Conservation (phyloP, 2,113 vertebrate genomes). For the Proteles cristata region DNA sequence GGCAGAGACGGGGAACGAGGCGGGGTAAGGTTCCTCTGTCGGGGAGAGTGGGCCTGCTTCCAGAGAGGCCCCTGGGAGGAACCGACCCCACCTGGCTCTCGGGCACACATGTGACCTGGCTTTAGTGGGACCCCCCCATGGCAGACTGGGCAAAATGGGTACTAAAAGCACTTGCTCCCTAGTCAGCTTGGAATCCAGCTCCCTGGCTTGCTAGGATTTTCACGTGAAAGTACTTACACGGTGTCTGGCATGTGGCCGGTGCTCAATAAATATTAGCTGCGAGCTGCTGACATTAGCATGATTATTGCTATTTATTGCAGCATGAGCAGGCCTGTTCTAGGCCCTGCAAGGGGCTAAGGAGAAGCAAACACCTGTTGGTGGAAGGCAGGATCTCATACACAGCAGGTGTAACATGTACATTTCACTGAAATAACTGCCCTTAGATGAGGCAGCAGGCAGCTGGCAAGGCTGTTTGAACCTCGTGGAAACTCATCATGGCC, state of each 20-base stretch:
- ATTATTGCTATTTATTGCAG: no score
- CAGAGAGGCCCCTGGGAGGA: fast-evolving
- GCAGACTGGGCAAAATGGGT: fast-evolving
- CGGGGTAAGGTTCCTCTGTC: fast-evolving
- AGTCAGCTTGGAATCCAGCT: no score
- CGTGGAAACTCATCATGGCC: background rate
- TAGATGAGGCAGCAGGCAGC: background rate
- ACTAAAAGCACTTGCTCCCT: fast-evolving
- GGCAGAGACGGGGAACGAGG: background rate
- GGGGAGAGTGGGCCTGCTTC: no score
- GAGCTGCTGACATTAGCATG: fast-evolving
- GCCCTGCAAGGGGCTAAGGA: background rate
- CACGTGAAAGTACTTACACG: background rate
- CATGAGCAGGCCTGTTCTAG: background rate
- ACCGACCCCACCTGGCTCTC: fast-evolving
- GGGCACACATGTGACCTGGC: fast-evolving
- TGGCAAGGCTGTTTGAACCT: background rate
- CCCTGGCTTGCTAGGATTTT: background rate
- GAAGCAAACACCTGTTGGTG: background rate
- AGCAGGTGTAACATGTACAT: fast-evolving
- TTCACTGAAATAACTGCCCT: background rate
- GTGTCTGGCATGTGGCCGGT: background rate
- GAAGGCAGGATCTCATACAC: background rate
- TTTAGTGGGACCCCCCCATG: background rate
- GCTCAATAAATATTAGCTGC: fast-evolving